phyloP scores from a whole-genome alignment of 2,113 vertebrate species.

The Capra hircus region DNA sequence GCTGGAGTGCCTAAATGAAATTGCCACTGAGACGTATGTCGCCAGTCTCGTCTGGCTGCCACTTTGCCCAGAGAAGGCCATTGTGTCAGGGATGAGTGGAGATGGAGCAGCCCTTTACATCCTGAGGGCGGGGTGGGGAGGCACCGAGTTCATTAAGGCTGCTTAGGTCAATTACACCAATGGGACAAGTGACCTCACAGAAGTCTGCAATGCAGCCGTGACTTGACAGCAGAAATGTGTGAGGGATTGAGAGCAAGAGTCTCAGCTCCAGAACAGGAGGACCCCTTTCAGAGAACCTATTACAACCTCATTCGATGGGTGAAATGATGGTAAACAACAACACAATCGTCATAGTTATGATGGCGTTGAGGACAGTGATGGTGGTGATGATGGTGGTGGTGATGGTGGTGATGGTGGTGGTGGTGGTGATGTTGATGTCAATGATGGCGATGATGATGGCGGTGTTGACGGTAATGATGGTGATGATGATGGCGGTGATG shows the following conservation, averaged over 20 bases:
- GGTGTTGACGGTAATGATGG: accelerated
- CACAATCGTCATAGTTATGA: accelerated
- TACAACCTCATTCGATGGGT: not conserved
- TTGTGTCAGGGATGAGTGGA: constrained; percentile 25
- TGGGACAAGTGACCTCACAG: not conserved
- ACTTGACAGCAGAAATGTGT: not conserved
- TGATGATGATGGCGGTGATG: accelerated
- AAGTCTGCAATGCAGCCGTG: not conserved
- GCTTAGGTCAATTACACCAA: constrained; percentile 12
- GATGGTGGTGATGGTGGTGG: accelerated
- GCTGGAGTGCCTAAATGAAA: not conserved
- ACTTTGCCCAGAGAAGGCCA: not conserved
- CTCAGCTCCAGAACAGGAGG: not conserved
- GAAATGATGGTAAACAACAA: too few species aligned
- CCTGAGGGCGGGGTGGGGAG: constrained; percentile 8
- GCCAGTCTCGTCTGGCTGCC: not conserved
- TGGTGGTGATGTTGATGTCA: accelerated
- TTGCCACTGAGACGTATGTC: not conserved
- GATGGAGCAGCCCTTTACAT: not conserved
- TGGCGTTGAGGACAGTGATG: accelerated
- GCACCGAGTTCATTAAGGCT: constrained; percentile 23
- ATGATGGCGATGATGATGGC: accelerated
- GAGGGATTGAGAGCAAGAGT: not conserved
- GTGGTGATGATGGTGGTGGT: accelerated
- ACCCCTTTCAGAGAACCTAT: not conserved